Conservation (phyloP, 2,797 vertebrate species). For the Iguana delicatissima region DNA sequence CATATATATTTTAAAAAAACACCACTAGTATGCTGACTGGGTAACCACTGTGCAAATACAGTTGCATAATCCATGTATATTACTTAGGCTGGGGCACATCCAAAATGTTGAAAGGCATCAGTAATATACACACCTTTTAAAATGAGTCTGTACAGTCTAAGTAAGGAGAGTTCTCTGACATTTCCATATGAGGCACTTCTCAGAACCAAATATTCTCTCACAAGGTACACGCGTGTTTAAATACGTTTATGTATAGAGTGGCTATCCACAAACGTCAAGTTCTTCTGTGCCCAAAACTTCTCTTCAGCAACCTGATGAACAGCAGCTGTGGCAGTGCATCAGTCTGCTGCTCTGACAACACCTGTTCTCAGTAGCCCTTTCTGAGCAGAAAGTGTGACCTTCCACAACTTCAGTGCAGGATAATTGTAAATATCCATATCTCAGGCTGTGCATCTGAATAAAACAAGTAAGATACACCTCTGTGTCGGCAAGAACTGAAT, state of each 20-base stretch:
- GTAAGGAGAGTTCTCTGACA: constrained; percentile 2
- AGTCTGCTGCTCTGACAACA: neutral
- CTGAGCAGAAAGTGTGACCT: neutral
- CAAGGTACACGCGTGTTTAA: neutral
- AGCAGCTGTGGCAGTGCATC: neutral
- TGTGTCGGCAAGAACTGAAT: constrained; percentile 8
- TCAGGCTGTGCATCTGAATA: neutral
- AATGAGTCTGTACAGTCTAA: neutral
- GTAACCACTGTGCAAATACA: neutral
- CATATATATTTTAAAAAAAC: no score
- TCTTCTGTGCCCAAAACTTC: neutral
- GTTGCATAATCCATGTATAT: neutral
- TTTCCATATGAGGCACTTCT: neutral
- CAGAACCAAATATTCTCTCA: neutral
- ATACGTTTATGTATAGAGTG: neutral
- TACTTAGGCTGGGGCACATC: neutral
- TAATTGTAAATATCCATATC: neutral
- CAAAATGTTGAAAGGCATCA: neutral
- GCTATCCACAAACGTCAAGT: neutral
- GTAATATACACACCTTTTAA: neutral
- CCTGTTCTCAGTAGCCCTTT: neutral
- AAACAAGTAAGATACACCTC: neutral
- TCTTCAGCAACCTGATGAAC: neutral
- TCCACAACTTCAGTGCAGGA: accelerated
- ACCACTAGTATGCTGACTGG: neutral